Evolutionary conservation across 30 jellyfish, hydroid and myxozoan species (phyloP).

Genomic region (Aurelia coerulea): DNA sequence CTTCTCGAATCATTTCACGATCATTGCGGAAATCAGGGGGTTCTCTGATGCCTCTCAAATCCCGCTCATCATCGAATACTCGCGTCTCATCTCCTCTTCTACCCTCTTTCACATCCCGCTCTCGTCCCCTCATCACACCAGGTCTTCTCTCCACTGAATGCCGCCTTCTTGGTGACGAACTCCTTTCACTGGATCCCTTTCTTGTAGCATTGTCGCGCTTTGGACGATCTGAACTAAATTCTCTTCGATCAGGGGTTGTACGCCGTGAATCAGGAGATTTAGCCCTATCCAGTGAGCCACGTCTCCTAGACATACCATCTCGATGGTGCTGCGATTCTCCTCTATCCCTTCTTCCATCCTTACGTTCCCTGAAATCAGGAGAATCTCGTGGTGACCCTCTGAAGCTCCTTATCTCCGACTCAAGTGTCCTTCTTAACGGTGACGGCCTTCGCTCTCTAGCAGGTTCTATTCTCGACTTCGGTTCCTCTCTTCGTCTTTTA

Average conservation of each 20-base stretch:
- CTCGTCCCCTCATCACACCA: conserved; percentile 52
- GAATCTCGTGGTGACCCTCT: conserved; percentile 67
- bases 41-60: conserved; percentile 2
- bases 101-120: conserved; percentile 45
- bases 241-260: conserved; percentile 40
- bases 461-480: conserved; percentile 18
- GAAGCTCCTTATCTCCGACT: conserved; percentile 54
- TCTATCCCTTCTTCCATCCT: conserved; percentile 35
- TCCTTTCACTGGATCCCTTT: conserved; percentile 49
- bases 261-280: conserved; percentile 72
- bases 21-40: conserved; percentile 7
- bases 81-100: conserved; percentile 41
- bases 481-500: conserved; percentile 24
- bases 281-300: conserved; percentile 48
- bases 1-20: conserved; percentile 6
- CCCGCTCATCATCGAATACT: conserved; percentile 18
- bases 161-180: conserved; percentile 52
- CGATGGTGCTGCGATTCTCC: conserved; percentile 58
- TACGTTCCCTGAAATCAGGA: conserved; percentile 61
- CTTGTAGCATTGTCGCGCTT: conserved; percentile 39
- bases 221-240: conserved; percentile 21
- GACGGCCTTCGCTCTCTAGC: conserved; percentile 23
- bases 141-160: conserved; percentile 37
- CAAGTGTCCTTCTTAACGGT: conserved; percentile 17
- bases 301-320: conserved; percentile 16